Percentiles rank a stretch among this genome's conserved stretches.
Evolutionary conservation across 2,797 vertebrate species (phyloP).

Genomic region (Sebastes ruberrimus): DNA sequence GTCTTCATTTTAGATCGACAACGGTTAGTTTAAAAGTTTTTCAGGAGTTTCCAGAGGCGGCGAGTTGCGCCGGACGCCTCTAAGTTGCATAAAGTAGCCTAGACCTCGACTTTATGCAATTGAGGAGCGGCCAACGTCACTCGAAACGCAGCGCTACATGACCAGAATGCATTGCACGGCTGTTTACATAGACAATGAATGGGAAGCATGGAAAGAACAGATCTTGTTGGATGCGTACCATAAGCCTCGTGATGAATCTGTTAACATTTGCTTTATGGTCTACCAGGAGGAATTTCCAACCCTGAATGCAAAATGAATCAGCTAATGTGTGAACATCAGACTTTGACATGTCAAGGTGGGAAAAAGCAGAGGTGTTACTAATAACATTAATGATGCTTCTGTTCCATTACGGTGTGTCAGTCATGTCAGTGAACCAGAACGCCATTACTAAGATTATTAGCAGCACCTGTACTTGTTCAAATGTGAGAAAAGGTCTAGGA

Average conservation of each 20-base stretch:
- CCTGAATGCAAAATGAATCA: not conserved
- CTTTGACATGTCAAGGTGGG: not conserved
- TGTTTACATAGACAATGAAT: too few relatives aligned
- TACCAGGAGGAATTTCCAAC: not conserved
- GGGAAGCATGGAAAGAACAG: too few relatives aligned
- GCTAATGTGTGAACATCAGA: not conserved
- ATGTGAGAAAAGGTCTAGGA: not conserved
- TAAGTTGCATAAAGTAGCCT: too few relatives aligned
- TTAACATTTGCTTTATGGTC: not conserved
- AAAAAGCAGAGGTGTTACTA: slow-evolving; percentile 1
- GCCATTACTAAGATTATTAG: slow-evolving; percentile 19
- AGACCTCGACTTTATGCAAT: too few relatives aligned
- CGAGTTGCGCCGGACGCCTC: too few relatives aligned
- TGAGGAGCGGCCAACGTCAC: too few relatives aligned
- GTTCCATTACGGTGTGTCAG: not conserved
- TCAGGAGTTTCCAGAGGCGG: too few relatives aligned
- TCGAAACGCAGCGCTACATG: too few relatives aligned
- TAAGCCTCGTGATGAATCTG: not conserved
- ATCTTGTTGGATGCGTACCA: too few relatives aligned
- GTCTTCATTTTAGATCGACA: too few relatives aligned
- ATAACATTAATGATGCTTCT: slow-evolving; percentile 19
- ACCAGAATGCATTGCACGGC: too few relatives aligned
- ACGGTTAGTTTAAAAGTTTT: too few relatives aligned
- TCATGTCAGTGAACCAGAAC: slow-evolving; percentile 13
- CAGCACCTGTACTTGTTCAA: slow-evolving; percentile 6